Conservation (phyloP, 2,888 invertebrate species). For the Campaea margaritaria region DNA sequence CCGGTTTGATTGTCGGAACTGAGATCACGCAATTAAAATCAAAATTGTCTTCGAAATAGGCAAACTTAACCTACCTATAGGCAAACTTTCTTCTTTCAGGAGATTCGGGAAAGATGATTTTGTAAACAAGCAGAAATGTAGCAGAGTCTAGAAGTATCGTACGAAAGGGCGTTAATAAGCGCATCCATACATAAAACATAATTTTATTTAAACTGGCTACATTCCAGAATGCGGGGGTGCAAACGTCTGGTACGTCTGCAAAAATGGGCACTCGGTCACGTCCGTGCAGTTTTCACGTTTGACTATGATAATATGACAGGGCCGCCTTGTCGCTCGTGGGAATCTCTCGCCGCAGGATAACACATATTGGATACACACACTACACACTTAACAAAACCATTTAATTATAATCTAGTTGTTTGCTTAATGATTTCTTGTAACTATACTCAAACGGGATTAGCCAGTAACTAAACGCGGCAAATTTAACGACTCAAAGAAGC, state of each 20-base stretch:
- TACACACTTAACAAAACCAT: too few species aligned
- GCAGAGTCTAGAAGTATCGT: too few species aligned
- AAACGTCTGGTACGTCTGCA: slow-evolving; percentile 39
- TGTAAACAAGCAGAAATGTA: too few species aligned
- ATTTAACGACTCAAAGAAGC: slow-evolving; percentile 56
- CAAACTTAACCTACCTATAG: too few species aligned
- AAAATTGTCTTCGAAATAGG: slow-evolving; percentile 1
- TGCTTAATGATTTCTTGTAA: slow-evolving; percentile 28
- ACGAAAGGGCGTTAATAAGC: slow-evolving; percentile 8
- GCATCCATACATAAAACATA: slow-evolving; percentile 12
- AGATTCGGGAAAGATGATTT: too few species aligned
- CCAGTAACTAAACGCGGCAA: slow-evolving; percentile 48
- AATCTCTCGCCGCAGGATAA: slow-evolving; percentile 52
- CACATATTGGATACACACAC: too few species aligned
- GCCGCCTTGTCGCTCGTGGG: slow-evolving; percentile 56
- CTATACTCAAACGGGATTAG: slow-evolving; percentile 45
- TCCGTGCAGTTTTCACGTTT: slow-evolving; percentile 41
- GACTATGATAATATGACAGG: slow-evolving; percentile 61
- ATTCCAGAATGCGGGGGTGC: slow-evolving; percentile 10
- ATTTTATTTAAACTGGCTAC: slow-evolving; percentile 22
- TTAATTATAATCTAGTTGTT: slow-evolving; percentile 53
- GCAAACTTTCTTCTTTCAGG: too few species aligned
- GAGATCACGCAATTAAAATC: slow-evolving; percentile 1
- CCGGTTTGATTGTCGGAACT: slow-evolving; percentile 5
- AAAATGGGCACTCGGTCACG: slow-evolving; percentile 54